Base-by-base conservation (phyloP, 2,888 invertebrate genomes). In the Diarsia dahlii region DNA sequence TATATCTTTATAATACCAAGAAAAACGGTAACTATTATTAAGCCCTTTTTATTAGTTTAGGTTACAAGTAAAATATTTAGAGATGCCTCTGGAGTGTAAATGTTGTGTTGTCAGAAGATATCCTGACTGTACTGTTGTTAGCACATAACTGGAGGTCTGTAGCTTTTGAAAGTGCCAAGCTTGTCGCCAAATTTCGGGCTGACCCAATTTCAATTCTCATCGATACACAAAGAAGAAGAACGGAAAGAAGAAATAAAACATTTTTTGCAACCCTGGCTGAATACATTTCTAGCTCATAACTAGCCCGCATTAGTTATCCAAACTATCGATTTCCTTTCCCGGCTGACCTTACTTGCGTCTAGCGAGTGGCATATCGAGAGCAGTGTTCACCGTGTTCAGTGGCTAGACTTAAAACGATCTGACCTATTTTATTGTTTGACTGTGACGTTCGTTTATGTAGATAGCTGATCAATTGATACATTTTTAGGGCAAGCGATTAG, bases 381-480 rank as follows among this genome's bases (percentile, higher is more conserved):
- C 58, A 28, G 58, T 58, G 58, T 15, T 28, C 56, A 52, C 58
- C 18, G n/a, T 45, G 34, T n/a, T 50, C 34, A 13, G 1, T 68
- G 34, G 13, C 39, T 58, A 52, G 76, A 28, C 3, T 13, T 34
- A 34, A 28, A 63, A 18, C 34, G 15, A 20, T 56, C n/a, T 78
- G 76, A 78, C 56, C 70, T 1, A 77, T 76, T 66, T 76, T 34
- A 13, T 60, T 52, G 52, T 65, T 52, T 28, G 15, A n/a, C 77
- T 20, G 58, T 13, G 6, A n/a, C 12, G 3, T 62, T 39, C 0
- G 39, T 6, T 62, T 62, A 56, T 13, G 10, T 62, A 62, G 20
- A 34, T 10, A 20, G 58, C 15, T 56, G 13, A n/a, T 56, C 13
- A 13, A 23, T 23, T 56, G 1, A 6, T 6, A 56, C 23, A 1